Evolutionary conservation across 2,797 vertebrate species (phyloP).

Genomic region (Anguilla anguilla): DNA sequence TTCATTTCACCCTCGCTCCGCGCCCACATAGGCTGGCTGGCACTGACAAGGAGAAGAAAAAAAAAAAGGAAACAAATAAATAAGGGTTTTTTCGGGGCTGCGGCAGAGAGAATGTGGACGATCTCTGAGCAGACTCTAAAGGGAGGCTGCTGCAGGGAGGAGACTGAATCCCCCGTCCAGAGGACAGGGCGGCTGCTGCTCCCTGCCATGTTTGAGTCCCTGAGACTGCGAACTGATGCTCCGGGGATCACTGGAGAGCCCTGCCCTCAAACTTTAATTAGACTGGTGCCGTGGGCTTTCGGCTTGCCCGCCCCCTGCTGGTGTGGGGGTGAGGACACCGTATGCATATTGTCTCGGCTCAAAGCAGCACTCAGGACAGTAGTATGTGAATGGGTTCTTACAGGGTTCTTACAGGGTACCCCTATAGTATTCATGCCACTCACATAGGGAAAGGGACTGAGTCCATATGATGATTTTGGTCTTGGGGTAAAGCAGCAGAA

Average conservation of each 20-base stretch:
- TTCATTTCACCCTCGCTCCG: background rate
- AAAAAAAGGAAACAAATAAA: background rate
- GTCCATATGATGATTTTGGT: too few relatives aligned
- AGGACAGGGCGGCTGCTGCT: constrained; percentile 15
- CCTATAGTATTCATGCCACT: too few relatives aligned
- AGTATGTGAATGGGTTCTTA: background rate
- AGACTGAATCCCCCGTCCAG: background rate
- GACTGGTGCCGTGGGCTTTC: background rate
- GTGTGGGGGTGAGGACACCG: background rate
- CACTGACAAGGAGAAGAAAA: background rate
- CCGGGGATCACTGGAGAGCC: constrained; percentile 20
- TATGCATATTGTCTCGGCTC: background rate
- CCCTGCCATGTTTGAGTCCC: constrained; percentile 21
- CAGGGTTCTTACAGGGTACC: too few relatives aligned
- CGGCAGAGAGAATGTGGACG: constrained; percentile 1
- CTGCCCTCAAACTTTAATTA: constrained; percentile 5
- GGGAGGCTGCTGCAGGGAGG: background rate
- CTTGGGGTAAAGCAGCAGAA: too few relatives aligned
- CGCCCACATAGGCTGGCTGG: background rate
- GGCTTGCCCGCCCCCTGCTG: background rate
- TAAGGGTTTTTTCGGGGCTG: background rate
- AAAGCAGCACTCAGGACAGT: background rate
- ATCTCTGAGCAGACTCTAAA: background rate
- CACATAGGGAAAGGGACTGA: too few relatives aligned
- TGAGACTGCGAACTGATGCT: background rate